Conservation (phyloP, 1,140 invertebrate genomes). For the Anadara kagoshimensis region DNA sequence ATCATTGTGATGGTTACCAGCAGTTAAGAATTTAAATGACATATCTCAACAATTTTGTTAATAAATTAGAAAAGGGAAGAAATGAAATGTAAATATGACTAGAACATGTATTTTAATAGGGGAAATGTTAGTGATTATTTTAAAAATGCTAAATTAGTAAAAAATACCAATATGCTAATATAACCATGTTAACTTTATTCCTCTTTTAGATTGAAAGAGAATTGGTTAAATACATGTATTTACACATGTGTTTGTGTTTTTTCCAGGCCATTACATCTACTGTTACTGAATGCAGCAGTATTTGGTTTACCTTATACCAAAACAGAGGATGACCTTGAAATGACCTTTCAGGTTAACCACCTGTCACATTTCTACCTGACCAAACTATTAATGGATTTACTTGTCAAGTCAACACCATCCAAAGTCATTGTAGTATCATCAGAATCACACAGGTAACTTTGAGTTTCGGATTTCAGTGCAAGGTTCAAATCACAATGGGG, state of each 20-base stretch:
- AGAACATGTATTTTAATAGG: too few relatives aligned
- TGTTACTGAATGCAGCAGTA: constrained; percentile 94
- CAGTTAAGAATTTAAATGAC: too few relatives aligned
- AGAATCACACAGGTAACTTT: constrained; percentile 94
- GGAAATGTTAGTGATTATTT: too few relatives aligned
- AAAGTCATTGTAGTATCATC: constrained; percentile 92
- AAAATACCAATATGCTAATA: too few relatives aligned
- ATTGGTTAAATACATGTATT: neutral
- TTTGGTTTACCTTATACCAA: constrained; percentile 85
- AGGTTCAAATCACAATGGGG: too few relatives aligned
- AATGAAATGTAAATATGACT: too few relatives aligned
- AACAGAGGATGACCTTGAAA: constrained; percentile 91
- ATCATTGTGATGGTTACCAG: too few relatives aligned
- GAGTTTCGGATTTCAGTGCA: too few relatives aligned
- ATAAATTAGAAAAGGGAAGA: too few relatives aligned
- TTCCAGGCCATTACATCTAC: constrained; percentile 84
- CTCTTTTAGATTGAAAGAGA: neutral
- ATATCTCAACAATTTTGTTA: too few relatives aligned
- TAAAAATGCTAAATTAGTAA: too few relatives aligned
- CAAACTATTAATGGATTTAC: constrained; percentile 81
- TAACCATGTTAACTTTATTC: too few relatives aligned
- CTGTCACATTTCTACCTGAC: constrained; percentile 89
- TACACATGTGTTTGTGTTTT: neutral
- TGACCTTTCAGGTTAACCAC: constrained; percentile 87
- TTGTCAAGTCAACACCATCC: constrained; percentile 85